Base-by-base conservation (phyloP, 2,888 invertebrate genomes). In the Catocala nupta region DNA sequence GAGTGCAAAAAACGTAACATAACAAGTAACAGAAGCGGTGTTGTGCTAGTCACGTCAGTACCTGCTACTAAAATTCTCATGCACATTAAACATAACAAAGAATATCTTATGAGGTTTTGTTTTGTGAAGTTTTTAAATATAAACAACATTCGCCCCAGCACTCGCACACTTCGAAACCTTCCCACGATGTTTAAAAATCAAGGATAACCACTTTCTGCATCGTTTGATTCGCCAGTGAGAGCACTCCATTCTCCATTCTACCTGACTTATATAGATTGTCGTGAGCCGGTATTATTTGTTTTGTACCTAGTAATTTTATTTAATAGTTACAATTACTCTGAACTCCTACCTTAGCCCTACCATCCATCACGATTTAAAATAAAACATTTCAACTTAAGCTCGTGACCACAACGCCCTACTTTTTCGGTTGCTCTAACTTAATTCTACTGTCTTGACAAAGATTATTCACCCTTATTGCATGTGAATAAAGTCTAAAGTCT, bases 381-480 rank as follows among this genome's bases (percentile, higher is more conserved):
- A 82, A 84, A 83, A 81, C 78, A 80, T 76, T 81, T 73, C 72
- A 67, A 75, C 78, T 69, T 73, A 74, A 77, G 80, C 79, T 87
- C 90, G 89, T 89, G 90, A 89, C 82, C 80, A 79, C 81, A 69
- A 71, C 83, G 89, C 81, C 84, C 89, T 84, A 88, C 86, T 88
- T 89, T 88, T 87, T 84, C 81, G 73, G 73, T 72, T 73, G 71
- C 71, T 80, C 71, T 73, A 76, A 69, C 74, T 73, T 65, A 70
- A 72, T 71, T 80, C 67, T 70, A 63, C 42, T 10, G 47, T 53
- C 51, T 55, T 64, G 60, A 39, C 58, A 69, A 65, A 54, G 53
- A 55, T 65, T 72, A 75, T 63, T 72, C 69, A 71, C 61, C 68
- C 75, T 79, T 87, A 81, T 73, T 58, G 1, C 42, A 10, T 63